phyloP scores from a whole-genome alignment of 2,888 invertebrate species.

The Agrochola macilenta region DNA sequence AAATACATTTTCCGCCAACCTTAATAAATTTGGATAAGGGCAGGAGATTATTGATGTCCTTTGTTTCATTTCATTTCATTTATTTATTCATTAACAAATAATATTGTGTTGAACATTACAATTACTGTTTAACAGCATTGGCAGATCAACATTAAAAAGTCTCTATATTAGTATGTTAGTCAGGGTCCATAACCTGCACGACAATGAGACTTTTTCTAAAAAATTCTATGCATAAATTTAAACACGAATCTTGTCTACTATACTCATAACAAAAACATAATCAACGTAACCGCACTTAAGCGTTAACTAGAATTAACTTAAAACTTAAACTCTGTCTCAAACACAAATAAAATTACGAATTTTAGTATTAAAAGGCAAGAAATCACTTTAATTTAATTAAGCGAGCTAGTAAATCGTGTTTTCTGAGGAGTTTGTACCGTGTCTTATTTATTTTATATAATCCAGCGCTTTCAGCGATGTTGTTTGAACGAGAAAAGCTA shows the following conservation, averaged over 20 bases:
- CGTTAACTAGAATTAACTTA: conserved; percentile 39
- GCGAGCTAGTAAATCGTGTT: conserved; percentile 48
- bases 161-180: neutral
- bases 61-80: too few relatives aligned
- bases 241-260: neutral
- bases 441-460: conserved; percentile 44
- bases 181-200: neutral
- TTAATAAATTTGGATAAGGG: too few relatives aligned
- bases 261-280: conserved; percentile 34
- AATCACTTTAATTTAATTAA: conserved; percentile 58
- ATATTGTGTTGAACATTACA: too few relatives aligned
- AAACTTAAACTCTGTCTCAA: conserved; percentile 30
- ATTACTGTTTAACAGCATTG: neutral
- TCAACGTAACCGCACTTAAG: conserved; percentile 31
- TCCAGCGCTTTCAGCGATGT: conserved; percentile 32
- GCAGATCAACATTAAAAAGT: neutral
- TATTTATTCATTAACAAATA: too few relatives aligned
- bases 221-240: neutral
- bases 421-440: conserved; percentile 29
- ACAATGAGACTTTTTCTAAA: neutral
- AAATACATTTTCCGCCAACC: too few relatives aligned
- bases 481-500: conserved; percentile 24
- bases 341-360: conserved; percentile 36
- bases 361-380: conserved; percentile 25
- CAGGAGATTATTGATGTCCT: too few relatives aligned